phyloP scores from a whole-genome alignment of 2,113 vertebrate species.

The Origma solitaria region DNA sequence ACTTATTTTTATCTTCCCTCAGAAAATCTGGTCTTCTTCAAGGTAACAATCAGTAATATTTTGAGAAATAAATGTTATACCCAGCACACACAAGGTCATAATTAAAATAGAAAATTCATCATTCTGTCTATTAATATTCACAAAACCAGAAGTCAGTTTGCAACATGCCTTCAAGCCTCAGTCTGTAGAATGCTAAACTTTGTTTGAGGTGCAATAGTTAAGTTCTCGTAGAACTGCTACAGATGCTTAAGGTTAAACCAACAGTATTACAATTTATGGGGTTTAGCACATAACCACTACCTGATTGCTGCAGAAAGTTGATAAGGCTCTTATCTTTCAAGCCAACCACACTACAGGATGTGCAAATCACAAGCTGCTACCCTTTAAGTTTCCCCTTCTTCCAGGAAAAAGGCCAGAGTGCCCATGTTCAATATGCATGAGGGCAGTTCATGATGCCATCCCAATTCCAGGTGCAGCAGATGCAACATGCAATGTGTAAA shows the following conservation, averaged over 20 bases:
- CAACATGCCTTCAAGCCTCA: neutral
- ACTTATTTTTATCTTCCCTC: neutral
- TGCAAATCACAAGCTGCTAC: neutral
- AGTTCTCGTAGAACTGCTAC: neutral
- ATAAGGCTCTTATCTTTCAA: slow-evolving; percentile 25
- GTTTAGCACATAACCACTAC: neutral
- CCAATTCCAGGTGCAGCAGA: neutral
- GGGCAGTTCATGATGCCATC: neutral
- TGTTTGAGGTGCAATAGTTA: neutral
- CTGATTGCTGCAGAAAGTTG: neutral
- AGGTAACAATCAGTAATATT: neutral
- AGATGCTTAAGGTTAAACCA: neutral
- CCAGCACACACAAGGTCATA: neutral
- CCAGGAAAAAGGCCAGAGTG: neutral
- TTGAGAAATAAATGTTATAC: neutral
- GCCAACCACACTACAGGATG: neutral
- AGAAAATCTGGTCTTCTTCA: neutral
- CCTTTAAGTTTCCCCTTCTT: neutral
- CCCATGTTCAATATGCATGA: neutral
- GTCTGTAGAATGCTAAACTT: neutral
- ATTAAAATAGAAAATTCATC: neutral
- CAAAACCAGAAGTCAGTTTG: neutral
- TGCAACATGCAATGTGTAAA: neutral
- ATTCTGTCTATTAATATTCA: neutral
- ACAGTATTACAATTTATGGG: neutral